Percentiles rank a stretch among this genome's conserved stretches.
phyloP scores from a whole-genome alignment of 2,888 invertebrate species.

The Plusia festucae region DNA sequence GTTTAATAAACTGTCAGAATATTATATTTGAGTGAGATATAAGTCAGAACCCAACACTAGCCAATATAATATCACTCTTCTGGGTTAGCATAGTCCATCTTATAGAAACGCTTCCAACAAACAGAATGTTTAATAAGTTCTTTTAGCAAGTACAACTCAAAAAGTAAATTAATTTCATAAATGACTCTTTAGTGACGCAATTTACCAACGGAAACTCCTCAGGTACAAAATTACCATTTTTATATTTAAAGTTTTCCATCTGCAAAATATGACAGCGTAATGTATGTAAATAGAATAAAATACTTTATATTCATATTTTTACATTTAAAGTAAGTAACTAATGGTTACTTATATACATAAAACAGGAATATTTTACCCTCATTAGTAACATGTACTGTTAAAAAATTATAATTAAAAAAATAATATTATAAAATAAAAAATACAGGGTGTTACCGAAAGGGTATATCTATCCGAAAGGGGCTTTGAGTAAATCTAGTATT shows the following conservation, averaged over 20 bases:
- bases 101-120: too few relatives aligned
- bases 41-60: background rate
- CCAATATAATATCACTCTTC: background rate
- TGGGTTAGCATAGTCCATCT: too few relatives aligned
- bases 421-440: too few relatives aligned
- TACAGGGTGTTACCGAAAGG: too few relatives aligned
- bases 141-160: background rate
- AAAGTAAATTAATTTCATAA: constrained; percentile 1
- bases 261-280: background rate
- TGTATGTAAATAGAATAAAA: constrained; percentile 4
- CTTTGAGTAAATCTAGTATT: too few relatives aligned
- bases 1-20: background rate
- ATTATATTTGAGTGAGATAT: background rate
- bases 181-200: constrained; percentile 1
- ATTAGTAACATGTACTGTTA: too few relatives aligned
- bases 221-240: background rate
- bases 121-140: background rate
- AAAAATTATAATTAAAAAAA: background rate
- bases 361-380: too few relatives aligned
- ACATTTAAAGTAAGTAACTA: background rate
- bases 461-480: too few relatives aligned
- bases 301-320: background rate
- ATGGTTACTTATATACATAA: too few relatives aligned
- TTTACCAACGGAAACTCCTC: background rate
- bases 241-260: background rate